A percentile compares a stretch with the other conserved stretches of the same genome.
These are phyloP conservation scores for Galleria mellonella DNA, from an alignment of 1,140 invertebrate species.

Conservation along the genomic window DNA sequence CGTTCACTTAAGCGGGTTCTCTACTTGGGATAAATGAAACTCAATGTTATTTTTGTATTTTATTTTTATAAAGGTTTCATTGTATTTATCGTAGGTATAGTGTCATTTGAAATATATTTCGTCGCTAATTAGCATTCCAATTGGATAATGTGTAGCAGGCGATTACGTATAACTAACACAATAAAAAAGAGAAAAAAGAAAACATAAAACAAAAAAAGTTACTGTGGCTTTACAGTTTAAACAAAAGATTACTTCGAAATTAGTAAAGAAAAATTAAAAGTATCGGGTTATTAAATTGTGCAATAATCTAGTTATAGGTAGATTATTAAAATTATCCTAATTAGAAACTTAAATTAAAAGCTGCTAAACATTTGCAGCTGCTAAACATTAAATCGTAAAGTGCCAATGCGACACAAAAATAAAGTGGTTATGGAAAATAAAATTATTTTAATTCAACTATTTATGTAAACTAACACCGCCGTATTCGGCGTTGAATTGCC, in stretches of 20 bases:
- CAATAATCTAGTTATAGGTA: constrained; percentile 60
- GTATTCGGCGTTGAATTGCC: not conserved
- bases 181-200: constrained; percentile 33
- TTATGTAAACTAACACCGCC: constrained; percentile 13
- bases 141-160: constrained; percentile 71
- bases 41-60: constrained; percentile 46
- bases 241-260: constrained; percentile 11
- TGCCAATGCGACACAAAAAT: constrained; percentile 12
- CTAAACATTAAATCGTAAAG: constrained; percentile 50
- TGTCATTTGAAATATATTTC: constrained; percentile 67
- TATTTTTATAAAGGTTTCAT: constrained; percentile 71
- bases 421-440: constrained; percentile 12
- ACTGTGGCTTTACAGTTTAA: constrained; percentile 9
- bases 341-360: constrained; percentile 53
- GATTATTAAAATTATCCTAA: constrained; percentile 60
- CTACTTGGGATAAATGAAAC: constrained; percentile 30
- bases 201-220: constrained; percentile 26
- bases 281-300: constrained; percentile 56
- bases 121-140: constrained; percentile 58
- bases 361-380: constrained; percentile 67
- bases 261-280: constrained; percentile 44
- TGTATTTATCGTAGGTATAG: constrained; percentile 69
- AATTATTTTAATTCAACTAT: constrained; percentile 23
- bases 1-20: no score
- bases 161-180: constrained; percentile 58